A percentile compares a stretch with the other conserved stretches of the same genome.
These are phyloP conservation scores for Boloria euphrosyne DNA, from an alignment of 2,888 invertebrate genomes.

Conservation along the genomic window DNA sequence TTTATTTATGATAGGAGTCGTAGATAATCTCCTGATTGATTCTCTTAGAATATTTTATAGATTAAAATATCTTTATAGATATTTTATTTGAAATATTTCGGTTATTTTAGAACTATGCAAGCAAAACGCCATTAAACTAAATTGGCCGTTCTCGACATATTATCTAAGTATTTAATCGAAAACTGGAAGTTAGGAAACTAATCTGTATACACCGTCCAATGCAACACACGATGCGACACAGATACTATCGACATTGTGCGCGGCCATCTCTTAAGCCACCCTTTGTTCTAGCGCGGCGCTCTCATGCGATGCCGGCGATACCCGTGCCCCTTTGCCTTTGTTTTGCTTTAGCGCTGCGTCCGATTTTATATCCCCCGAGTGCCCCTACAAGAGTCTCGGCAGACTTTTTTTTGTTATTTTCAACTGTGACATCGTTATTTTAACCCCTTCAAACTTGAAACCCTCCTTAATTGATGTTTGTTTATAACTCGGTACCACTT, in stretches of 20 bases:
- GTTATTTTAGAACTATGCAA: too few relatives aligned
- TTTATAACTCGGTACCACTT: conserved; percentile 19
- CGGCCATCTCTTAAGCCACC: conserved; percentile 13
- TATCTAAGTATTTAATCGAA: not conserved
- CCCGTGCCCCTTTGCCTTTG: conserved; percentile 44
- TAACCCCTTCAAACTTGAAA: conserved; percentile 38
- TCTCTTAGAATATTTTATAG: too few relatives aligned
- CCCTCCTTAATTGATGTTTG: conserved; percentile 19
- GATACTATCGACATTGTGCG: conserved; percentile 5
- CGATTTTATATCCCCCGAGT: conserved; percentile 38
- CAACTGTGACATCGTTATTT: conserved; percentile 42
- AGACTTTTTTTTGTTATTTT: conserved; percentile 39
- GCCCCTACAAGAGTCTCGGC: conserved; percentile 24
- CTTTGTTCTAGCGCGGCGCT: conserved; percentile 38
- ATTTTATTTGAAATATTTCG: too few relatives aligned
- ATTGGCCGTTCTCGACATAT: conserved; percentile 5
- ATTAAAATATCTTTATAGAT: too few relatives aligned
- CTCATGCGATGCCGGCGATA: conserved; percentile 46
- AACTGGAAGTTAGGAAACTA: not conserved
- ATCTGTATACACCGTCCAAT: not conserved
- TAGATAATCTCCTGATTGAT: too few relatives aligned
- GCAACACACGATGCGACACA: not conserved
- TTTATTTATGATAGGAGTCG: too few relatives aligned
- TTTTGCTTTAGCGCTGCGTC: conserved; percentile 42
- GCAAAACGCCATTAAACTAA: not conserved